These are phyloP conservation scores for Euplagia quadripunctaria DNA, from an alignment of 2,888 invertebrate genomes.

Conservation along the genomic window DNA sequence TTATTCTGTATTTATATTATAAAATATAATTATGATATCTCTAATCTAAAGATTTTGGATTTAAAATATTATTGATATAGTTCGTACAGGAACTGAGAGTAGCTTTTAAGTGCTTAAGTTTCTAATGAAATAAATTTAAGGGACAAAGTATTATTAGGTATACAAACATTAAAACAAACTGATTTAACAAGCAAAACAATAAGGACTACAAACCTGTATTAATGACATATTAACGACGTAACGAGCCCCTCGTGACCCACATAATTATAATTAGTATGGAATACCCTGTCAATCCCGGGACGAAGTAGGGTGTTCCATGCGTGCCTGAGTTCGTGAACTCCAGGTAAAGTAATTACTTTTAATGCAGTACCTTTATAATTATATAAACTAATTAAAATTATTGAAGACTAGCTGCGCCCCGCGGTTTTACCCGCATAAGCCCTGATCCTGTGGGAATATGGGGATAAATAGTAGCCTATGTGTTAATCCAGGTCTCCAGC, in stretches of 20 bases:
- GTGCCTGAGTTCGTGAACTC: neutral
- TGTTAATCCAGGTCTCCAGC: too few relatives aligned
- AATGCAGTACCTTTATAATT: neutral
- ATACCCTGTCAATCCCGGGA: conserved; percentile 52
- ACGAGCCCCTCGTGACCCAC: conserved; percentile 51
- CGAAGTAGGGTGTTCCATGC: conserved; percentile 36
- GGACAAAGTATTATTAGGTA: too few relatives aligned
- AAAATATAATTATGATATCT: too few relatives aligned
- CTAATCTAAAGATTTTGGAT: too few relatives aligned
- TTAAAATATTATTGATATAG: too few relatives aligned
- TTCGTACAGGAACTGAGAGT: too few relatives aligned
- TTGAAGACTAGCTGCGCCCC: neutral
- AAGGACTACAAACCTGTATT: conserved; percentile 54
- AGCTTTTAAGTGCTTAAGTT: too few relatives aligned
- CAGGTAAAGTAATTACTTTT: conserved; percentile 5
- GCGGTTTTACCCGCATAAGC: too few relatives aligned
- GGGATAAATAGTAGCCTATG: too few relatives aligned
- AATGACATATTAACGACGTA: conserved; percentile 65
- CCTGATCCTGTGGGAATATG: too few relatives aligned
- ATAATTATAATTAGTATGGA: conserved; percentile 71
- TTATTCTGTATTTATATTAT: too few relatives aligned
- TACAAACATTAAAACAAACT: neutral
- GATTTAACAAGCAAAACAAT: conserved; percentile 16
- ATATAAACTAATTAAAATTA: neutral
- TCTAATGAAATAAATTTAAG: too few relatives aligned